These are phyloP conservation scores for Lateolabrax maculatus DNA, from an alignment of 2,797 vertebrate species.

Conservation along the genomic window DNA sequence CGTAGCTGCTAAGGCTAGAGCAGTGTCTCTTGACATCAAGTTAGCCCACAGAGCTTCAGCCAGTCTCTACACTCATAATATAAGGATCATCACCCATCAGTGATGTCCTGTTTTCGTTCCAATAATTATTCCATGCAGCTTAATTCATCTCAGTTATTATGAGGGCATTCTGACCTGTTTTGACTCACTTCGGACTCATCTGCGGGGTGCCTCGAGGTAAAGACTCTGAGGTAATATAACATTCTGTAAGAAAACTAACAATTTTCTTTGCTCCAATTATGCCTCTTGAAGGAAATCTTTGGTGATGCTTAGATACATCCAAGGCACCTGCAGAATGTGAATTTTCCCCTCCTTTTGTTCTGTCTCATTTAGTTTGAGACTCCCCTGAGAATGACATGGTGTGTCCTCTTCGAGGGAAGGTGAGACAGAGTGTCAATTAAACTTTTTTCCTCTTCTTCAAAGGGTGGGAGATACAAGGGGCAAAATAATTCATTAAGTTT, in stretches of 20 bases:
- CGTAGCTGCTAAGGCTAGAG: constrained; percentile 44
- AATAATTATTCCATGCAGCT: constrained; percentile 23
- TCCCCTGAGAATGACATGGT: constrained; percentile 32
- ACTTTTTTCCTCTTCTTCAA: constrained; percentile 50
- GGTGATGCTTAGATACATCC: constrained; percentile 28
- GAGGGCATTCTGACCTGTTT: constrained; percentile 48
- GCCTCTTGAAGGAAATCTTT: constrained; percentile 26
- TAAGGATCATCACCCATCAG: constrained; percentile 47
- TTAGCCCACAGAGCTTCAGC: constrained; percentile 43
- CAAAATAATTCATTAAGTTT: constrained; percentile 53
- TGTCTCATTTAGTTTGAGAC: constrained; percentile 43
- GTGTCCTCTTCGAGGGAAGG: constrained; percentile 56
- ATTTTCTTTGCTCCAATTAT: constrained; percentile 45
- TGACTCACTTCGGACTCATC: constrained; percentile 21
- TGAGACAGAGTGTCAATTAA: constrained; percentile 54
- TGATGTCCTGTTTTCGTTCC: constrained; percentile 28
- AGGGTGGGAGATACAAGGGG: constrained; percentile 33
- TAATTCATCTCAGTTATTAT: constrained; percentile 35
- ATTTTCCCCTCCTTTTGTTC: constrained; percentile 48
- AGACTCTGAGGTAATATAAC: constrained; percentile 34
- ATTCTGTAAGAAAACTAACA: constrained; percentile 50
- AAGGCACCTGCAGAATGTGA: constrained; percentile 36
- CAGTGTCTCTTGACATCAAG: constrained; percentile 55
- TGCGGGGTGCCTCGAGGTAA: constrained; percentile 26
- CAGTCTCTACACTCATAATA: constrained; percentile 30